phyloP scores from a whole-genome alignment of 2,888 invertebrate species.

The Ecdyonurus torrentis region DNA sequence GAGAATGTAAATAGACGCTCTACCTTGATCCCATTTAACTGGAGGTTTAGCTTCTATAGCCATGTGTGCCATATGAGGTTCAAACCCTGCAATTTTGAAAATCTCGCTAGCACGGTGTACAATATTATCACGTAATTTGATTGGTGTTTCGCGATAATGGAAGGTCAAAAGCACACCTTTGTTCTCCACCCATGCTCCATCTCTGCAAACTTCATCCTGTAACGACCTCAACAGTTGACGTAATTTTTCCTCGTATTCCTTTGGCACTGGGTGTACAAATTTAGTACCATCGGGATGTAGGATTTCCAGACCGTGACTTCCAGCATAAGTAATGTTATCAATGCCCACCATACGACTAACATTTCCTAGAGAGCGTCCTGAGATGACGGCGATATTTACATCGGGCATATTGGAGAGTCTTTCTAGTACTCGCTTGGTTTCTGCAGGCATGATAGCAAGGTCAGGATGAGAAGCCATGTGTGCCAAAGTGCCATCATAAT shows the following conservation, averaged over 20 bases:
- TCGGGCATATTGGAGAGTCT: slow-evolving; percentile 70
- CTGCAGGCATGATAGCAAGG: slow-evolving; percentile 66
- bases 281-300: slow-evolving; percentile 79
- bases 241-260: slow-evolving; percentile 65
- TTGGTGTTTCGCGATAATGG: slow-evolving; percentile 72
- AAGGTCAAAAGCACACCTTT: slow-evolving; percentile 74
- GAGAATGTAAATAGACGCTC: slow-evolving; percentile 78
- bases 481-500: slow-evolving; percentile 78
- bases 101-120: slow-evolving; percentile 61
- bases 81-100: slow-evolving; percentile 52
- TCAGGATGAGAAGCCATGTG: slow-evolving; percentile 83
- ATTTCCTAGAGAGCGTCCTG: slow-evolving; percentile 72
- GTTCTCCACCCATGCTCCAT: slow-evolving; percentile 86
- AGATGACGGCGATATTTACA: slow-evolving; percentile 73
- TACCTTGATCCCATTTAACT: slow-evolving; percentile 80
- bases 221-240: slow-evolving; percentile 56
- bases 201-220: slow-evolving; percentile 53
- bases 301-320: slow-evolving; percentile 77
- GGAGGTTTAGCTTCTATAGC: slow-evolving; percentile 84
- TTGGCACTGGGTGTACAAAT: slow-evolving; percentile 82
- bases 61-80: slow-evolving; percentile 62
- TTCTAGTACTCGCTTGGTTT: slow-evolving; percentile 69
- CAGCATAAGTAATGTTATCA: slow-evolving; percentile 79
- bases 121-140: slow-evolving; percentile 44
- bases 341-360: slow-evolving; percentile 84